Evolutionary conservation across 2,888 invertebrate species (phyloP).

Genomic region (Coenonympha glycerion): DNA sequence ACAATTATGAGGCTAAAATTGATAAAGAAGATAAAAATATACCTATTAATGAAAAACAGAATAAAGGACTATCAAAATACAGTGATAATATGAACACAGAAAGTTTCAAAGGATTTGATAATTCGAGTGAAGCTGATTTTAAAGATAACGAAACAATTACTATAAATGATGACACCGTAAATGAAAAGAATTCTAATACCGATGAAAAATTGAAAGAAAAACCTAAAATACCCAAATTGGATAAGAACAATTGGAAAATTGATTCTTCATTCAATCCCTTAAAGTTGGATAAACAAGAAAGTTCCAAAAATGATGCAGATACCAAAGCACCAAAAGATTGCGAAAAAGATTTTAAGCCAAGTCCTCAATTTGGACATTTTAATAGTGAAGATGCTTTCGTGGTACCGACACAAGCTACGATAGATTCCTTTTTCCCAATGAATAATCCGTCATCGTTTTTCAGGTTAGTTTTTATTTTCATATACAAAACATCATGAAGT

Average conservation of each 20-base stretch:
- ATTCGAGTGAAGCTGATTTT: background rate
- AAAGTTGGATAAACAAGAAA: slow-evolving; percentile 4
- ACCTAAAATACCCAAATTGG: background rate
- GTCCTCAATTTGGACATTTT: slow-evolving; percentile 65
- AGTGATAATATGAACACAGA: background rate
- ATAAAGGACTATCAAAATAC: background rate
- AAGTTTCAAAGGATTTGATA: background rate
- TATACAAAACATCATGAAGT: background rate
- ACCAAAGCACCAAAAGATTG: slow-evolving; percentile 30
- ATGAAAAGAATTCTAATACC: slow-evolving; percentile 20
- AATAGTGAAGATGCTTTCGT: slow-evolving; percentile 59
- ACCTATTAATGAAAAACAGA: background rate
- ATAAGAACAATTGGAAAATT: slow-evolving; percentile 1
- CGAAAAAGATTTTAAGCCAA: slow-evolving; percentile 64
- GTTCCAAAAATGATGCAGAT: slow-evolving; percentile 18
- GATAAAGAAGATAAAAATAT: background rate
- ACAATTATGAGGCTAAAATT: background rate
- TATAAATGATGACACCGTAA: background rate
- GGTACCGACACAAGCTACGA: slow-evolving; percentile 33
- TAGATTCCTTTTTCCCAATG: slow-evolving; percentile 35
- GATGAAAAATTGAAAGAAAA: background rate
- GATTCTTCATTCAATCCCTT: slow-evolving; percentile 9
- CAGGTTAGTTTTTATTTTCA: slow-evolving; percentile 35
- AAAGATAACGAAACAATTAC: background rate
- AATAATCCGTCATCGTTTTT: slow-evolving; percentile 41